Evolutionary conservation across 2,113 vertebrate genomes (phyloP).

Genomic region (Tauraco erythrolophus): DNA sequence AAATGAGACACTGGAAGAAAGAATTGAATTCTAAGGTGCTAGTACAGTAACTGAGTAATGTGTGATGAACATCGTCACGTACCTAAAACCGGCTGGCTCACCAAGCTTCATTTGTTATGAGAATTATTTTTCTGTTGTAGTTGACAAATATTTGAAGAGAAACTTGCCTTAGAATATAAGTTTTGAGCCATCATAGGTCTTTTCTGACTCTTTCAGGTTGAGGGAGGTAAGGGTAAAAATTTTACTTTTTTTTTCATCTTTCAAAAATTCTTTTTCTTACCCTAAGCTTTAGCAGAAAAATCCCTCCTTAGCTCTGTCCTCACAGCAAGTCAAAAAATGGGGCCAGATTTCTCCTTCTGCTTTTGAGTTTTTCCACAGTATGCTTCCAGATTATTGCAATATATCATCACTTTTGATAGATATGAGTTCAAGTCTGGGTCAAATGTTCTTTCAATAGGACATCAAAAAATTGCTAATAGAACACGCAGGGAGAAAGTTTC

Average conservation of each 20-base stretch:
- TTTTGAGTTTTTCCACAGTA: neutral
- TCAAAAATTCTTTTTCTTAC: neutral
- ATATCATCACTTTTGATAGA: neutral
- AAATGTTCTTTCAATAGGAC: slow-evolving; percentile 26
- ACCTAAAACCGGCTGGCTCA: neutral
- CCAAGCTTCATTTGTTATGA: neutral
- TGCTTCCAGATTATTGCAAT: slow-evolving; percentile 29
- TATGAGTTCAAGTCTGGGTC: slow-evolving; percentile 16
- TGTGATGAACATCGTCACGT: neutral
- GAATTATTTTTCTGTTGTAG: neutral
- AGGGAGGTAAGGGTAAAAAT: neutral
- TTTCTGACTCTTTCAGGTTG: neutral
- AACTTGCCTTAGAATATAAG: neutral
- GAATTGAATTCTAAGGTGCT: neutral
- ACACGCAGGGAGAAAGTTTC: neutral
- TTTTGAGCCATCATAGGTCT: neutral
- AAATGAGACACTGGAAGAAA: neutral
- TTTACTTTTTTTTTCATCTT: neutral
- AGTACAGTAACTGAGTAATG: neutral
- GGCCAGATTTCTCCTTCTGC: neutral
- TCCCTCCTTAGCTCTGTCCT: neutral
- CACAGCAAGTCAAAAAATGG: neutral
- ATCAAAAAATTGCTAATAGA: neutral
- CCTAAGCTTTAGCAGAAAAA: neutral
- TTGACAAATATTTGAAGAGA: neutral